These are phyloP conservation scores for Myrmecophaga tridactyla DNA, from an alignment of 2,113 vertebrate genomes.

Conservation along the genomic window DNA sequence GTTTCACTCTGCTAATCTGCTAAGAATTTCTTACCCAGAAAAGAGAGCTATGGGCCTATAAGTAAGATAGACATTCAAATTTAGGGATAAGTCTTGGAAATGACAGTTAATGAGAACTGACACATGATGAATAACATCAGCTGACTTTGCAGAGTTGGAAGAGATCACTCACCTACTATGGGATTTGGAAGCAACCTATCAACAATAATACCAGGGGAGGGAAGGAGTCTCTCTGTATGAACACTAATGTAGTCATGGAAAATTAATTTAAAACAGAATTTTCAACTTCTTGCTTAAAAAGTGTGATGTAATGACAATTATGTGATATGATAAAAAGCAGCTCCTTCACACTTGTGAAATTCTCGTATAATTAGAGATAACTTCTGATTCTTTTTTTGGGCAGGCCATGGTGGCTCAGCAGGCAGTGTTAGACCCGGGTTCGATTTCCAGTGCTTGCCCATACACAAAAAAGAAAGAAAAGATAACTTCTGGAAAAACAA, in stretches of 20 bases:
- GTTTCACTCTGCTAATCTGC: background rate
- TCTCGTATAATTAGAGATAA: background rate
- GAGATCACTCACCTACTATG: background rate
- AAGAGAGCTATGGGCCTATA: background rate
- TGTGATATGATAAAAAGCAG: background rate
- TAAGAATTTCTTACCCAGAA: background rate
- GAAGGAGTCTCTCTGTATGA: background rate
- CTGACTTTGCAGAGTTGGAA: background rate
- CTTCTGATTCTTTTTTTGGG: too few relatives aligned
- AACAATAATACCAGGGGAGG: background rate
- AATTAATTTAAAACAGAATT: background rate
- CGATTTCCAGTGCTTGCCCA: too few relatives aligned
- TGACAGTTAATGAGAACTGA: background rate
- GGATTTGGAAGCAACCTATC: background rate
- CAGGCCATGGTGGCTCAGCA: too few relatives aligned
- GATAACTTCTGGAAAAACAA: background rate
- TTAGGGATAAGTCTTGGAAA: background rate
- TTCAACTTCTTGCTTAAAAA: conserved; percentile 24
- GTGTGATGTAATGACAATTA: background rate
- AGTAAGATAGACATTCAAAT: background rate
- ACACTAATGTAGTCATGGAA: background rate
- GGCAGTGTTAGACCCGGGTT: too few relatives aligned
- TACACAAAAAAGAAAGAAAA: too few relatives aligned
- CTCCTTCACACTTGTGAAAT: background rate
- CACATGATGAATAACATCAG: background rate